A percentile compares a stretch with the other conserved stretches of the same genome.
These are phyloP conservation scores for Conus betulinus DNA, from an alignment of 1,140 invertebrate species.

Conservation along the genomic window DNA sequence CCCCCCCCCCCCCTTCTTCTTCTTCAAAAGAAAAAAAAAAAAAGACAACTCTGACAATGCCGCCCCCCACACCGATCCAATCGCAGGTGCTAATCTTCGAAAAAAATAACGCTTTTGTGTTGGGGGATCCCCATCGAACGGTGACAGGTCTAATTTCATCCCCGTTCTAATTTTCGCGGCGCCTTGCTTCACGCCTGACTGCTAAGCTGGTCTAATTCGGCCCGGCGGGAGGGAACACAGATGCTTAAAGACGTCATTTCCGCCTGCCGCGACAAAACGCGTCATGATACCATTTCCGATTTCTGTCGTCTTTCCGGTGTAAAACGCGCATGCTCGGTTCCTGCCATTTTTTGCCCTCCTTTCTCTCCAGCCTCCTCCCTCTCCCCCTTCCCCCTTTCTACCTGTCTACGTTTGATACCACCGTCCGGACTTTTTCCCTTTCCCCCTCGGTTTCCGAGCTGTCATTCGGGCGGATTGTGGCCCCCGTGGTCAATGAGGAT, in stretches of 20 bases:
- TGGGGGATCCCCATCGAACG: neutral
- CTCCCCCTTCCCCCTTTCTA: neutral
- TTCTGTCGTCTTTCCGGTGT: constrained; percentile 13
- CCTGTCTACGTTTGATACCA: constrained; percentile 20
- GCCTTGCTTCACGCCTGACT: neutral
- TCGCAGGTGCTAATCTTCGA: neutral
- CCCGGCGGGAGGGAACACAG: neutral
- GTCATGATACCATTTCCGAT: constrained; percentile 24
- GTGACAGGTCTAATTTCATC: constrained; percentile 32
- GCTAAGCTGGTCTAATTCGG: constrained; percentile 25
- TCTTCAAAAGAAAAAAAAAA: no score
- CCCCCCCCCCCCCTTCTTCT: no score
- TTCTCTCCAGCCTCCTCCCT: neutral
- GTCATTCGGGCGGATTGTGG: neutral
- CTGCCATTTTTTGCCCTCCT: neutral
- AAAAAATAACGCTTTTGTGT: neutral
- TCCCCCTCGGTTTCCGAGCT: constrained; percentile 11
- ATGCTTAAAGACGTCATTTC: constrained; percentile 16
- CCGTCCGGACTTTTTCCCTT: constrained; percentile 1
- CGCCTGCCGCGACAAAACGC: neutral
- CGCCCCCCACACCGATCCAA: neutral
- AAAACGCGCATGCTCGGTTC: neutral
- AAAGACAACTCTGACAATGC: neutral
- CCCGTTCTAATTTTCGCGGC: constrained; percentile 11
- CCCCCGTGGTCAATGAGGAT: no score